phyloP scores from a whole-genome alignment of 2,888 invertebrate species.

The Drosophila histrio region DNA sequence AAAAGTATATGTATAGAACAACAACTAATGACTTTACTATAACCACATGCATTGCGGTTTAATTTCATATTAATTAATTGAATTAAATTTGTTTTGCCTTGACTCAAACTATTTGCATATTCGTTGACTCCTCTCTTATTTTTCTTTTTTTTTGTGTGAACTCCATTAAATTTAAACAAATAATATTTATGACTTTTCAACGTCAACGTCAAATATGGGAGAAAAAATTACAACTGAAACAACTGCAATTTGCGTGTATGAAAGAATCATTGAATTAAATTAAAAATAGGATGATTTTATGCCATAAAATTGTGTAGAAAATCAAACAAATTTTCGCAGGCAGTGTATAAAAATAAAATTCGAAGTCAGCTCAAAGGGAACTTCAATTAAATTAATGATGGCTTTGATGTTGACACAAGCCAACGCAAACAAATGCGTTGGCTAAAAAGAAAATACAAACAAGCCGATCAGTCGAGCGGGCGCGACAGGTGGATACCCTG shows the following conservation, averaged over 20 bases:
- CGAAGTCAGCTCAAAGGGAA: constrained; percentile 20
- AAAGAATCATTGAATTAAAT: constrained; percentile 11
- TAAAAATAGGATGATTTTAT: constrained; percentile 10
- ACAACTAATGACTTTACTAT: not conserved
- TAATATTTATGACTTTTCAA: constrained; percentile 12
- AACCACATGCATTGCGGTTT: not conserved
- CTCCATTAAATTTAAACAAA: not conserved
- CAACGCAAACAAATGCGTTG: constrained; percentile 35
- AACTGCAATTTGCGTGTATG: not conserved
- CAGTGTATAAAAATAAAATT: constrained; percentile 12
- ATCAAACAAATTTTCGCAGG: constrained; percentile 34
- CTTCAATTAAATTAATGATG: constrained; percentile 71
- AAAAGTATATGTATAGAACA: no score
- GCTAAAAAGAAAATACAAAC: constrained; percentile 13
- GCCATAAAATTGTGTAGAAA: not conserved
- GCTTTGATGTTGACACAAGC: constrained; percentile 57
- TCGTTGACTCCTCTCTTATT: no score
- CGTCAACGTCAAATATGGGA: constrained; percentile 3
- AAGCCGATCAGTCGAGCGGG: no score
- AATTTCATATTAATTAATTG: constrained; percentile 3
- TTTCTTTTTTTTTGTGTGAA: not conserved
- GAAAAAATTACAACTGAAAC: not conserved
- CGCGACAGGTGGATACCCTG: no score
- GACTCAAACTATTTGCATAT: not conserved
- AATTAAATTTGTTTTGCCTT: not conserved